Evolutionary conservation across 2,888 invertebrate species (phyloP).

Genomic region (Caenorhabditis wallacei): DNA sequence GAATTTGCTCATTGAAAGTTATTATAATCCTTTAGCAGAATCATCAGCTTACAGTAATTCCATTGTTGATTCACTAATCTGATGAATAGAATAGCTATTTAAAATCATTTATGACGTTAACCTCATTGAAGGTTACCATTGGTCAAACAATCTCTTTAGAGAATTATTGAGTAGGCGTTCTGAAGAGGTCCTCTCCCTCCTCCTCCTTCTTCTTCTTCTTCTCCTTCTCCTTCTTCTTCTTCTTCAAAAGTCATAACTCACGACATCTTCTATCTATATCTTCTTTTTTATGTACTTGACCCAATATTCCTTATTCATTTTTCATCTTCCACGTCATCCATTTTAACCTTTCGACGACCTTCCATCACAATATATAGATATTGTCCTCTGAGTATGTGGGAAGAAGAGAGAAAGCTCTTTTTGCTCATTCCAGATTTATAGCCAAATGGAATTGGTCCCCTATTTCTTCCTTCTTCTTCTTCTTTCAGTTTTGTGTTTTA

Average conservation of each 20-base stretch:
- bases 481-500: constrained; percentile 22
- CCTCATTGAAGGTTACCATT: constrained; percentile 20
- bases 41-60: neutral
- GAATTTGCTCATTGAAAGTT: too few species aligned
- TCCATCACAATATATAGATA: constrained; percentile 26
- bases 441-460: constrained; percentile 22
- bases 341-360: constrained; percentile 18
- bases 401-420: constrained; percentile 3
- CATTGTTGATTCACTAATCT: neutral
- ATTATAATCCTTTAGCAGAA: neutral
- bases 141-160: constrained; percentile 31
- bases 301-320: neutral
- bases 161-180: constrained; percentile 54
- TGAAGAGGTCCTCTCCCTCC: constrained; percentile 39
- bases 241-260: constrained; percentile 32
- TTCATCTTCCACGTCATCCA: constrained; percentile 40
- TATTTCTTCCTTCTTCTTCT: constrained; percentile 4
- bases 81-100: too few species aligned
- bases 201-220: neutral
- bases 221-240: constrained; percentile 13
- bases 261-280: neutral
- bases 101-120: constrained; percentile 26
- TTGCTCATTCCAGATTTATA: constrained; percentile 60
- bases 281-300: neutral
- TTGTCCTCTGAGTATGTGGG: constrained; percentile 33